phyloP scores from a whole-genome alignment of 2,888 invertebrate species.

The Drosophila testacea region DNA sequence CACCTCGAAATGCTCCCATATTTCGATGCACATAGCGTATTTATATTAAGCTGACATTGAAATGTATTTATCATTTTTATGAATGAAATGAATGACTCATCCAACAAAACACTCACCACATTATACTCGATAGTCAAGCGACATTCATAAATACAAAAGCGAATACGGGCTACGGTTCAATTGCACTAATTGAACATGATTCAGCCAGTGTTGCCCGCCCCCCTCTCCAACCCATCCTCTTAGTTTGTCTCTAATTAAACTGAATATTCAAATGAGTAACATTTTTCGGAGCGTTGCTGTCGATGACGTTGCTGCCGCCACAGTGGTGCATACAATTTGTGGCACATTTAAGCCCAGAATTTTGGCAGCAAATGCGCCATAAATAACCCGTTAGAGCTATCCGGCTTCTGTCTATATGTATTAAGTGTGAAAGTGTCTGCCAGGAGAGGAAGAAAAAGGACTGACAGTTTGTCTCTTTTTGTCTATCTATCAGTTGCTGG shows the following conservation, averaged over 20 bases:
- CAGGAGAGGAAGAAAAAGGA: not conserved
- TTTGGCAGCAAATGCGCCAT: constrained; percentile 51
- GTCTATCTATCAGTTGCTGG: constrained; percentile 13
- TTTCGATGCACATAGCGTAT: constrained; percentile 6
- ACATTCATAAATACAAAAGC: constrained; percentile 24
- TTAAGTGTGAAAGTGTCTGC: constrained; percentile 44
- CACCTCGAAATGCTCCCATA: constrained; percentile 2
- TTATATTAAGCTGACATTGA: constrained; percentile 22
- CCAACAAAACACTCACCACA: constrained; percentile 18
- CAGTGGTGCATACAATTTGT: constrained; percentile 52
- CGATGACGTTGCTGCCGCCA: constrained; percentile 13
- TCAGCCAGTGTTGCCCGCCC: constrained; percentile 41
- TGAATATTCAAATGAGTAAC: constrained; percentile 61
- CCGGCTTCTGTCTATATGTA: constrained; percentile 26
- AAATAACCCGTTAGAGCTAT: constrained; percentile 40
- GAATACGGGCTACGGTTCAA: constrained; percentile 41
- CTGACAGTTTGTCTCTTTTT: not conserved
- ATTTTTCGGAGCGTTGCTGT: constrained; percentile 26
- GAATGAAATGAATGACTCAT: constrained; percentile 50
- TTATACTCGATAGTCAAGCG: constrained; percentile 5
- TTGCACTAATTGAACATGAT: constrained; percentile 77
- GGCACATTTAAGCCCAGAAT: constrained; percentile 49
- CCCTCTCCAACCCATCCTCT: not conserved
- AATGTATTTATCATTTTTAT: constrained; percentile 36
- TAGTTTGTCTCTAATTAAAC: constrained; percentile 67